These are phyloP conservation scores for Probosciger aterrimus DNA, from an alignment of 2,113 vertebrate species.

Conservation along the genomic window DNA sequence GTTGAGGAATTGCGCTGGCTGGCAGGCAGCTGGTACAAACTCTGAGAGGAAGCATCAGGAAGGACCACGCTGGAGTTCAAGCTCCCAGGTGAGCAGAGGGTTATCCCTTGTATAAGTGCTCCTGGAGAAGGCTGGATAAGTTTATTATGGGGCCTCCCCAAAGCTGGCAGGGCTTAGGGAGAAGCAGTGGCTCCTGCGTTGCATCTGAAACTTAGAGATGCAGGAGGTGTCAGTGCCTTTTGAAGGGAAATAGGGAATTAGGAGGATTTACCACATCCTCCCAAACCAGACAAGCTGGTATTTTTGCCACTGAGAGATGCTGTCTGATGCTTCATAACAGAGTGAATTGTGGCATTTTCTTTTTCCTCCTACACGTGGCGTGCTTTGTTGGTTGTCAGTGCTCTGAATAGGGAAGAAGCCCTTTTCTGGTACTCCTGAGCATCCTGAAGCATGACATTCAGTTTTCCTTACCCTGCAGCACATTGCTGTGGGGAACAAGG, in stretches of 20 bases:
- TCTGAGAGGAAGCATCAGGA: constrained; percentile 46
- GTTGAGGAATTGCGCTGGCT: constrained; percentile 82
- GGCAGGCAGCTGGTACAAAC: constrained; percentile 34
- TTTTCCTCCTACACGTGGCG: neutral
- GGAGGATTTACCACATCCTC: constrained; percentile 56
- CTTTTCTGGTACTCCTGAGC: neutral
- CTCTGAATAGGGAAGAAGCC: neutral
- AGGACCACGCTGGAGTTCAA: constrained; percentile 49
- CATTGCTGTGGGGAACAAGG: neutral
- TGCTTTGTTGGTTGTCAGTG: neutral
- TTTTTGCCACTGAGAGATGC: neutral
- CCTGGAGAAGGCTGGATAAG: neutral
- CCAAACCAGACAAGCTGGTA: constrained; percentile 34
- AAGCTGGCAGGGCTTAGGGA: neutral
- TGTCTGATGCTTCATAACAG: neutral
- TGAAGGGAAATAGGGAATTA: constrained; percentile 45
- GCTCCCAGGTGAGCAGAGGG: constrained; percentile 54
- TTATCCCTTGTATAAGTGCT: neutral
- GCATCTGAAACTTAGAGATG: neutral
- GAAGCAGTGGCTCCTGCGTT: neutral
- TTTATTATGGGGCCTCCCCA: neutral
- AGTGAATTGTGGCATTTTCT: neutral
- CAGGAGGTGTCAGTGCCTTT: constrained; percentile 47
- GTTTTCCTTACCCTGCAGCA: neutral
- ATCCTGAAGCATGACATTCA: neutral